These are phyloP conservation scores for Busseola fusca DNA, from an alignment of 2,888 invertebrate species.

Conservation along the genomic window DNA sequence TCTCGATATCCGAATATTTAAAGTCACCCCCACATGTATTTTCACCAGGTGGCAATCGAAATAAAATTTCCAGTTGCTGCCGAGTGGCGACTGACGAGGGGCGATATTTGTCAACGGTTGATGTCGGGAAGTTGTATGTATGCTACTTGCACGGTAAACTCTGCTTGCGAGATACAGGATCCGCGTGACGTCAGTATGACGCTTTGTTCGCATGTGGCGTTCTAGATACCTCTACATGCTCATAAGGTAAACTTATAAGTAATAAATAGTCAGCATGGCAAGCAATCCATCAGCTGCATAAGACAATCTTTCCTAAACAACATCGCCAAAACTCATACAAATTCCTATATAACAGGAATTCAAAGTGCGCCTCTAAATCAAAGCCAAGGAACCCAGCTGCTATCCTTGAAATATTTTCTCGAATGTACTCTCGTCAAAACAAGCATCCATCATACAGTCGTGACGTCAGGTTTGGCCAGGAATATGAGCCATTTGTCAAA, in stretches of 20 bases:
- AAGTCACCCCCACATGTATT: no score
- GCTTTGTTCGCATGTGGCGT: no score
- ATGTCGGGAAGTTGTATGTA: no score
- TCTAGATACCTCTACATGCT: no score
- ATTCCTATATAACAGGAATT: slow-evolving; percentile 19
- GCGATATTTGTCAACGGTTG: no score
- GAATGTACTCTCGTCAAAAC: slow-evolving; percentile 42
- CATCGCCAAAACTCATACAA: slow-evolving; percentile 17
- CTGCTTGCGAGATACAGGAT: no score
- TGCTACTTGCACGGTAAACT: no score
- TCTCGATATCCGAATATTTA: no score
- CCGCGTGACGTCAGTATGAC: no score
- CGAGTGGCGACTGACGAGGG: no score
- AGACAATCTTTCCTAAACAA: slow-evolving; percentile 1
- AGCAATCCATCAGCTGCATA: slow-evolving; percentile 4
- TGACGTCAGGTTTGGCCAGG: slow-evolving; percentile 45
- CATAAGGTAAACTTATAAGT: neutral
- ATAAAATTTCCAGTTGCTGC: no score
- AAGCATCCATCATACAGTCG: slow-evolving; percentile 38
- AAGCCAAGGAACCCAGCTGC: slow-evolving; percentile 28
- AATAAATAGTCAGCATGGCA: neutral
- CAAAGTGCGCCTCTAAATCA: slow-evolving; percentile 46
- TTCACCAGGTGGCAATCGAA: no score
- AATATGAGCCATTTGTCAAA: slow-evolving; percentile 52
- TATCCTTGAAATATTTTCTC: slow-evolving; percentile 49